Evolutionary conservation across 2,113 vertebrate species (phyloP).

Genomic region (cattle (Bos taurus)): ARS-UCD2.0 NC_037347.1:69738501-69739000

Average conservation of each 20-base stretch:
- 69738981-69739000: neutral
- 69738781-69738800: neutral
- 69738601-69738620: neutral
- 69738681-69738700: neutral
- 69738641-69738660: rapidly evolving
- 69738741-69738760: neutral
- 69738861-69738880: neutral
- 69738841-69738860: neutral
- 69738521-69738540: neutral
- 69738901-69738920: neutral
- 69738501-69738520: neutral
- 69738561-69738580: neutral
- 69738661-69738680: neutral
- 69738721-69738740: neutral
- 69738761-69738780: too few relatives aligned
- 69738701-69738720: rapidly evolving
- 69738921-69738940: neutral
- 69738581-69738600: too few relatives aligned
- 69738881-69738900: too few relatives aligned
- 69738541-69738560: neutral
- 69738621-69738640: neutral
- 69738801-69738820: neutral
- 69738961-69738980: neutral
- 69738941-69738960: neutral
- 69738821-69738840: neutral